Conservation (phyloP, 2,797 vertebrate genomes). For the Ambastaia sidthimunki region DNA sequence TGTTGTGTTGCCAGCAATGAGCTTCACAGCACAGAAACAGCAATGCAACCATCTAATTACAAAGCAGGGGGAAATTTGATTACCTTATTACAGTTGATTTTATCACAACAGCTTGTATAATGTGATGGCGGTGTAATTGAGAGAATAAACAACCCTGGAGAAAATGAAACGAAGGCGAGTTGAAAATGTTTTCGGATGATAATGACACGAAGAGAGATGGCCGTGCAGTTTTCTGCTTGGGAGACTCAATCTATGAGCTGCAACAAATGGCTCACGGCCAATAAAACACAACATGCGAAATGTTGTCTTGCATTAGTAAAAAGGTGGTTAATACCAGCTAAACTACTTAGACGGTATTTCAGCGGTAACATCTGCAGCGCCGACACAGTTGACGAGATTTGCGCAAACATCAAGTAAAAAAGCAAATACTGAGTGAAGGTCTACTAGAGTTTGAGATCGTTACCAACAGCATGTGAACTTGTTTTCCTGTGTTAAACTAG, state of each 20-base stretch:
- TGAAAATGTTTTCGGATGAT: too few species aligned
- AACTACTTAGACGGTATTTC: not conserved
- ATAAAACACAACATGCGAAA: conserved; percentile 27
- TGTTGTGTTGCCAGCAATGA: not conserved
- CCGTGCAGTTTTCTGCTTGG: not conserved
- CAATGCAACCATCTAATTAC: conserved; percentile 26
- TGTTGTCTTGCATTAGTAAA: not conserved
- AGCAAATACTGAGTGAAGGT: conserved; percentile 9
- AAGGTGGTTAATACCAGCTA: not conserved
- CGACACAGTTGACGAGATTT: not conserved
- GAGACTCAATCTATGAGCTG: not conserved
- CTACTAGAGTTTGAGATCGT: not conserved
- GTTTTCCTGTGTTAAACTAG: not conserved
- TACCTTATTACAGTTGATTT: conserved; percentile 48
- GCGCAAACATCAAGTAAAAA: conserved; percentile 24
- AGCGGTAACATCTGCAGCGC: not conserved
- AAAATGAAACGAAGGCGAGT: conserved; percentile 37
- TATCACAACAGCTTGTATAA: conserved; percentile 39
- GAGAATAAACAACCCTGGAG: conserved; percentile 31
- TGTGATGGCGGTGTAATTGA: conserved; percentile 26
- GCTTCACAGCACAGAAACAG: conserved; percentile 2
- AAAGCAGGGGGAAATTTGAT: conserved; percentile 32
- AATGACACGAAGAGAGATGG: conserved; percentile 6
- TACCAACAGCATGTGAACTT: not conserved
- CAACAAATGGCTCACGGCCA: conserved; percentile 18